Base-by-base conservation (phyloP, 2,888 invertebrate species). In the Drosophila leonis region DNA sequence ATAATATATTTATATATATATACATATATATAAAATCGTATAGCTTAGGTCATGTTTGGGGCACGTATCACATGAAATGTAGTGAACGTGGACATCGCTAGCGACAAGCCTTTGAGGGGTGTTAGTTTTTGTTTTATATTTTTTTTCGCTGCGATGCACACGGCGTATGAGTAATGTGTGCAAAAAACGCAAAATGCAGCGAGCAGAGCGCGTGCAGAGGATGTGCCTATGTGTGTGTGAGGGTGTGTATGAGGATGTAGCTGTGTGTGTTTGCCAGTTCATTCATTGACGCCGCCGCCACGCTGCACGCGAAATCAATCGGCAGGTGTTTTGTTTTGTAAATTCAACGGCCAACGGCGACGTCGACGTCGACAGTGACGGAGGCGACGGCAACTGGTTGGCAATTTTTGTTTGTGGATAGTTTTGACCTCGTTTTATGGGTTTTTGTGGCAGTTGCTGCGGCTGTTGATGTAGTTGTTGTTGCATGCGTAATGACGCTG, bases 241-340 rank as follows among this genome's bases (percentile, higher is more conserved):
- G 44, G 48, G 69, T 31, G 63, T 39, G 44, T 41, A 35, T 41
- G 57, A 42, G 44, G 52, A 54, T 57, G 54, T 44, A 24, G 49
- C 46, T 42, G 56, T 29, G 62, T 37, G 54, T 27, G 70, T 52
- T 39, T 35, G 65, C 10, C 49, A 35, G 41, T 83, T 80, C 82
- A 85, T 87, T 78, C 84, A 88, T 88, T 78, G 73, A 66, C 56
- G 78, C 64, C 67, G 56, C 27, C 41, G 75, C 39, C 63, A 49
- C 48, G 18, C 31, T 18, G 78, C 82, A 78, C 71, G 80, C 82
- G 80, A 82, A 82, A 84, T 83, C 84, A 85, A 84, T 88, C 81
- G 85, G 81, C 84, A 84, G 84, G 83, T 86, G 82, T 81, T 82
- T 84, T 82, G 81, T 84, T 80, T 89, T 78, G 77, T 82, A 82